A percentile compares a stretch with the other conserved stretches of the same genome.
phyloP scores from a whole-genome alignment of 2,888 invertebrate species.

The Agonopterix arenella region DNA sequence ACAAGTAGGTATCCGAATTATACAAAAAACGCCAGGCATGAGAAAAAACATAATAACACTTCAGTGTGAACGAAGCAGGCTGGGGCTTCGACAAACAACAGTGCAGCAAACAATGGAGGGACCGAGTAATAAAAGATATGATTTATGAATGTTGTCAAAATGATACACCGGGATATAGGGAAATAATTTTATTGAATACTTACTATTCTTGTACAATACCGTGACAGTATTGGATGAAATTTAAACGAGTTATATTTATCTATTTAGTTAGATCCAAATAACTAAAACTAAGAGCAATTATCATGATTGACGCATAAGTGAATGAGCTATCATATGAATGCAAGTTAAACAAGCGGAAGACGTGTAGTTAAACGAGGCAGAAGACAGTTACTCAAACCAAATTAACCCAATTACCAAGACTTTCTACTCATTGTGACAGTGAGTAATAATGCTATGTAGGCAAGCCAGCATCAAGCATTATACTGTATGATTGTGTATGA shows the following conservation, averaged over 20 bases:
- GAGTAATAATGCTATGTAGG: conserved; percentile 4
- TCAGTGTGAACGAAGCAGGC: conserved; percentile 26
- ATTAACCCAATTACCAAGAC: conserved; percentile 8
- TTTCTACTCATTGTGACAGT: conserved; percentile 9
- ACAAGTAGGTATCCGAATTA: neutral
- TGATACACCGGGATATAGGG: conserved; percentile 30
- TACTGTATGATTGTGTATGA: too few relatives aligned
- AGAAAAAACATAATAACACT: conserved; percentile 23
- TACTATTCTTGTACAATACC: neutral
- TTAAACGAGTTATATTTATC: too few relatives aligned
- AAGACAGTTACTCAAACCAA: conserved; percentile 1
- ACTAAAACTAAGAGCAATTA: too few relatives aligned
- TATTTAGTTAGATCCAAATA: too few relatives aligned
- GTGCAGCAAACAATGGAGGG: conserved; percentile 43
- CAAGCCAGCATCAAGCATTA: too few relatives aligned
- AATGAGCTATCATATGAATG: too few relatives aligned
- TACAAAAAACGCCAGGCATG: neutral
- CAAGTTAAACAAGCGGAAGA: too few relatives aligned
- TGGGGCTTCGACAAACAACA: conserved; percentile 45
- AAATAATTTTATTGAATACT: conserved; percentile 10
- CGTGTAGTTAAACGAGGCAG: neutral
- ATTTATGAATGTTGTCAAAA: conserved; percentile 59
- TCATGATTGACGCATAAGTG: too few relatives aligned
- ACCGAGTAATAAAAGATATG: conserved; percentile 53
- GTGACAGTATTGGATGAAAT: neutral